A percentile compares a stretch with the other conserved stretches of the same genome.
phyloP scores from a whole-genome alignment of 1,140 invertebrate species.

The Atta texana region DNA sequence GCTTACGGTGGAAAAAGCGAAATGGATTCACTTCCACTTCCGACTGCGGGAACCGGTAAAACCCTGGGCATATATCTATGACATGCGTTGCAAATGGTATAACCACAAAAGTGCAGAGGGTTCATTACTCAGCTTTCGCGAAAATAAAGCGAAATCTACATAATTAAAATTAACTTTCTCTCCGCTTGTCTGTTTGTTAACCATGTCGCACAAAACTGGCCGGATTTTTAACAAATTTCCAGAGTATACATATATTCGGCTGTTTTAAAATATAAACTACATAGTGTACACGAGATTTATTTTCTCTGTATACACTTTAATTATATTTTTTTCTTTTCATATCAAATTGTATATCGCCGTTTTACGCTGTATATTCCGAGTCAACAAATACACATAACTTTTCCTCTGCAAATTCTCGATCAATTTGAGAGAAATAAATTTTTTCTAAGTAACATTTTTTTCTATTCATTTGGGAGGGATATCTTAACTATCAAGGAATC shows the following conservation, averaged over 20 bases:
- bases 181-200: constrained; percentile 50
- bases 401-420: not conserved
- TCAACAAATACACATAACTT: constrained; percentile 33
- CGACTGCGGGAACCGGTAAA: constrained; percentile 34
- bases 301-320: constrained; percentile 39
- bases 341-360: not conserved
- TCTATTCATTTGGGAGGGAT: not conserved
- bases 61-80: constrained; percentile 49
- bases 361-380: not conserved
- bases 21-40: constrained; percentile 58
- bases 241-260: constrained; percentile 12
- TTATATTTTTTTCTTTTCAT: not conserved
- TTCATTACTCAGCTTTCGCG: constrained; percentile 50
- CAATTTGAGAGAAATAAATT: not conserved
- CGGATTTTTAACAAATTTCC: constrained; percentile 46
- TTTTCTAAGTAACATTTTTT: not conserved
- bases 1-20: constrained; percentile 38
- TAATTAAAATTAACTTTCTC: constrained; percentile 62
- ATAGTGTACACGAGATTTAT: constrained; percentile 23
- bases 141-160: constrained; percentile 58
- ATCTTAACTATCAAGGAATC: not conserved
- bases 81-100: constrained; percentile 57
- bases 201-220: constrained; percentile 24
- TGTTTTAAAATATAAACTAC: constrained; percentile 41
- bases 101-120: constrained; percentile 48